These are phyloP conservation scores for Eclectus roratus DNA, from an alignment of 2,113 vertebrate species.

Conservation along the genomic window DNA sequence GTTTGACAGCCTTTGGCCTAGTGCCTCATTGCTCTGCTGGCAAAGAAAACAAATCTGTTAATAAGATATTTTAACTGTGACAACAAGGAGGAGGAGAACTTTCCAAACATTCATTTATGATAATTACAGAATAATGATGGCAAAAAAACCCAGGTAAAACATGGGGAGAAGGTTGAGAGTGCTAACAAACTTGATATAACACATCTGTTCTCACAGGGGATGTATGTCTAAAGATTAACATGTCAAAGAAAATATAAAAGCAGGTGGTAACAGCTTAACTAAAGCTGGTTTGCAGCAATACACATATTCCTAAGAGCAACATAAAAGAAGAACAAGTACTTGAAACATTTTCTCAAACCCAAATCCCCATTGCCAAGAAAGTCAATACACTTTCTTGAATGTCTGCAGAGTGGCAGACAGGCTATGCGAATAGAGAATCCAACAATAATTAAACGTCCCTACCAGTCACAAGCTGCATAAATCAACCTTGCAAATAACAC, in stretches of 20 bases:
- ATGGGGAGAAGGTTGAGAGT: conserved; percentile 64
- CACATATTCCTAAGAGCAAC: conserved; percentile 73
- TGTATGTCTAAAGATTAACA: conserved; percentile 70
- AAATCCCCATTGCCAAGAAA: conserved; percentile 45
- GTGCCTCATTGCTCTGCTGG: conserved; percentile 53
- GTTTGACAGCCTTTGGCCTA: conserved; percentile 64
- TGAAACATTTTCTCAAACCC: conserved; percentile 53
- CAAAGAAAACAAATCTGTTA: conserved; percentile 66
- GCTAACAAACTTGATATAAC: conserved; percentile 70
- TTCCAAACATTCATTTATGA: conserved; percentile 63
- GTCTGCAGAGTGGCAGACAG: conserved; percentile 26
- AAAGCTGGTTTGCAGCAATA: conserved; percentile 62
- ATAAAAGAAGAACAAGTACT: conserved; percentile 67
- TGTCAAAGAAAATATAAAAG: conserved; percentile 77
- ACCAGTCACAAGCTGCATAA: neutral
- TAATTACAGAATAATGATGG: conserved; percentile 67
- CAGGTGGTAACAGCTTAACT: conserved; percentile 75
- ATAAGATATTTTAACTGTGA: conserved; percentile 59
- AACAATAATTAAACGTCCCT: neutral
- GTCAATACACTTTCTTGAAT: conserved; percentile 19
- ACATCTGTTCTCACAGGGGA: conserved; percentile 76
- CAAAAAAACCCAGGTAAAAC: conserved; percentile 63
- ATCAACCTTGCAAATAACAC: neutral
- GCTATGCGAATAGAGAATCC: neutral
- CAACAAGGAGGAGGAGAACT: conserved; percentile 66